Base-by-base conservation (phyloP, 2,113 vertebrate genomes). In the Mormyrus lacerda region DNA sequence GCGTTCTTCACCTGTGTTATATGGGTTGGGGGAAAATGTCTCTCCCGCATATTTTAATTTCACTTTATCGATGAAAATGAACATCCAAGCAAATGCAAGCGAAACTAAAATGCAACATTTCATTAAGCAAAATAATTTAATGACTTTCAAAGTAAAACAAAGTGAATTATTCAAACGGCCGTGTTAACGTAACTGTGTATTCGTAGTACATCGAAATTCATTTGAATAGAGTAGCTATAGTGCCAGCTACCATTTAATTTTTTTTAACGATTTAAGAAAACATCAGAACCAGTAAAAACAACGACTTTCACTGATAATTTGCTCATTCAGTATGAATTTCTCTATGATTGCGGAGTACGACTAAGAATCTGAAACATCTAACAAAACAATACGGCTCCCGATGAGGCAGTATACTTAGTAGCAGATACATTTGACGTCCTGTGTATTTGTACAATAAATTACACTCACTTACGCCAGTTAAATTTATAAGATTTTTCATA, bases 1-100 rank as follows among this genome's bases (percentile, higher is more conserved):
- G 98, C 97, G 88, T 96, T 98, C 92, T 94, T 96, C 90, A 98
- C 95, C 98, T 99, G 91, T 6, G 92, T 93, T 17, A 2, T 88
- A 0, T 44, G 21, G 3, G 61, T 73, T 0, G 1, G 3, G 0
- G 39, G 0, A 39, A 24, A 88, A 65, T 19, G 73, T 42, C 89
- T 0, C 58, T 42, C 55, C 45, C 8, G n/a, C 10, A 85, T 92
- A 91, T 4, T 7, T 48, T 35, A 44, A 83, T 85, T 55, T 48
- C 35, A 17, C 35, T 31, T 21, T 35, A 42, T 8, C 51, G 10
- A 19, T n/a, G 6, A 10, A 42, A 61, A 39, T 35, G 11, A 53
- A 87, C 17, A n/a, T 42, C 19, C 2, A 88, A 24, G 17, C 51
- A 44, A 55, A 42, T 27, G 10, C 58, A 48, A 88, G 10, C 61